phyloP scores from a whole-genome alignment of 2,888 invertebrate species.

The Saturnia japonica region DNA sequence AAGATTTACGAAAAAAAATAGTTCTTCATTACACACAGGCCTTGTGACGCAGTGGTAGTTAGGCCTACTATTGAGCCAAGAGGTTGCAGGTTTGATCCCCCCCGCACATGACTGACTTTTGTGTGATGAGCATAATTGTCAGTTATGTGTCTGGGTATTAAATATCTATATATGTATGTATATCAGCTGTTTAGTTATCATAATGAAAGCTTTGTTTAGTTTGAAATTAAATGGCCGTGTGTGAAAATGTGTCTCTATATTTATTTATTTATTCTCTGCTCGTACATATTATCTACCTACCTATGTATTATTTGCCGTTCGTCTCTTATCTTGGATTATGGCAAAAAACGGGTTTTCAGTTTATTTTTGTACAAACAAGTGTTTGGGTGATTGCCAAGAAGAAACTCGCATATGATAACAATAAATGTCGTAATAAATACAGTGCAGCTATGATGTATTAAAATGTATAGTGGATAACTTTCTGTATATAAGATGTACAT shows the following conservation, averaged over 20 bases:
- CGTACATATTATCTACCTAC: neutral
- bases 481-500: neutral
- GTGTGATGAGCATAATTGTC: too few species aligned
- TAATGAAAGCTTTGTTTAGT: too few species aligned
- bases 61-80: too few species aligned
- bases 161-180: too few species aligned
- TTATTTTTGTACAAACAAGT: neutral
- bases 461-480: neutral
- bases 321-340: neutral
- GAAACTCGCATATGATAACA: conserved; percentile 6
- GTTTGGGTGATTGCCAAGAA: conserved; percentile 7
- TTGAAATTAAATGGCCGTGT: too few species aligned
- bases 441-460: conserved; percentile 9
- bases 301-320: neutral
- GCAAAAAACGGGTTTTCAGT: neutral
- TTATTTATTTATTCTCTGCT: neutral
- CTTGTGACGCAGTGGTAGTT: too few species aligned
- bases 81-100: too few species aligned
- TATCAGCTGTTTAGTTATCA: too few species aligned
- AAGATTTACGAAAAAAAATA: neutral
- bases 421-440: conserved; percentile 10
- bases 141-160: too few species aligned
- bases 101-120: too few species aligned
- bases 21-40: too few species aligned
- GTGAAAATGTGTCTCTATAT: too few species aligned